Base-by-base conservation (phyloP, 2,888 invertebrate genomes). In the Maniola hyperantus region DNA sequence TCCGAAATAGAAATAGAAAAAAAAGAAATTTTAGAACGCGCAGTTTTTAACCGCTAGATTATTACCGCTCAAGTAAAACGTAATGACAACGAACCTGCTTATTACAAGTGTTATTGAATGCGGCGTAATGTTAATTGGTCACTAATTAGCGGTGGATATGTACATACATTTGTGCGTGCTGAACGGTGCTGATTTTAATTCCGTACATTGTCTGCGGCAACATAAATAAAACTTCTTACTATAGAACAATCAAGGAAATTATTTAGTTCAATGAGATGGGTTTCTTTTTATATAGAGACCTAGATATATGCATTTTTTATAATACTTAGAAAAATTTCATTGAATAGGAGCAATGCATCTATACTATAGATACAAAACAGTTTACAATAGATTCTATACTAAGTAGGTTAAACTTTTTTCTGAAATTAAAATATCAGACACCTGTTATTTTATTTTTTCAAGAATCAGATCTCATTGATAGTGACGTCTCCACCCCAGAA, bases 161-260 rank as follows among this genome's bases (percentile, higher is more conserved):
- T 33, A 15, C 46, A 10, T 46, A n/a, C 15, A 46, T 46, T 15
- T 78, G 76, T 73, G 74, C 74, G 68, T 71, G 70, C 39, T 39
- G 39, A 42, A 57, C 57, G 18, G 20, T 20, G 42, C 60, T 71
- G 71, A 73, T 74, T 74, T 68, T 74, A 67, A 76, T 84, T 84
- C 81, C 84, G 81, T 73, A 76, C 74, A 77, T 79, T 81, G 78
- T 79, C 73, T 74, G 10, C 51, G 72, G 71, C 68, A 73, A 72
- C 62, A 72, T 77, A 73, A 75, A 75, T 60, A 61, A 61, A 57
- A 64, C 59, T 44, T 51, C 48, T 46, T 66, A 64, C n/a, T 67
- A 59, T 48, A 10, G 2, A 33, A 34, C 26, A 48, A 48, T 59
- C 10, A 34, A 15, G 59, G 42, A 59, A 42, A 34, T 46, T 33